Base-by-base conservation (phyloP, 2,888 invertebrate species). In the Salpingus planirostris region DNA sequence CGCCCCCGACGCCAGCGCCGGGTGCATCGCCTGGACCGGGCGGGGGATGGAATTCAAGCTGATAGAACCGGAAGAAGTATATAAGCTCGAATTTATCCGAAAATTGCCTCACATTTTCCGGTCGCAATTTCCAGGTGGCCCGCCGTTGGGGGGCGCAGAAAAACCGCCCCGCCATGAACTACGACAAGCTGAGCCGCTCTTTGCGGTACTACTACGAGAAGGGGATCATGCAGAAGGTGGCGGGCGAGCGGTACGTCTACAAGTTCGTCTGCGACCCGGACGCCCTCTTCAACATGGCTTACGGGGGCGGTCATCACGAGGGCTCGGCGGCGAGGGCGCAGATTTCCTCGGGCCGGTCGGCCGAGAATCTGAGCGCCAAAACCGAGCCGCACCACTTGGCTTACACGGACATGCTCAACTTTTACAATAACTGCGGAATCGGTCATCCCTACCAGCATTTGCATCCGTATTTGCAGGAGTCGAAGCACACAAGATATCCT, bases 191-290 rank as follows among this genome's bases (percentile, higher is more conserved):
- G 27, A 92, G 92, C 21, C 73, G 95, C 4, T 93, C 93, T 0
- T 70, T 95, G 22, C 74, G 95, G n/a, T 95, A 95, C 55, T 95
- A 95, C 60, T 95, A 95, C 61, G 93, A 95, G 64, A 95, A 95
- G 61, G 93, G 93, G n/a, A 95, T 95, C 54, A 93, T 95, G 92
- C 93, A 93, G 66, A 95, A 95, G 65, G 95, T 95, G 0, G 88
- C 90, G 33, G 91, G 86, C 74, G 93, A 95, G 60, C 76, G 93
- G 52, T 95, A 95, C 67, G 93, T 95, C 7, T 95, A 95, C 70
- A 90, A 92, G 60, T 95, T 95, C 61, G 92, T 95, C 1, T 95
- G 93, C 64, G 92, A 93, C 63, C 93, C 93, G 0, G 88, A 89
- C 43, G 88, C 88, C 0, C 66, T 90, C 2, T 88, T 90, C 68